phyloP scores from a whole-genome alignment of 2,113 vertebrate species.

The Daphoenositta chrysoptera region DNA sequence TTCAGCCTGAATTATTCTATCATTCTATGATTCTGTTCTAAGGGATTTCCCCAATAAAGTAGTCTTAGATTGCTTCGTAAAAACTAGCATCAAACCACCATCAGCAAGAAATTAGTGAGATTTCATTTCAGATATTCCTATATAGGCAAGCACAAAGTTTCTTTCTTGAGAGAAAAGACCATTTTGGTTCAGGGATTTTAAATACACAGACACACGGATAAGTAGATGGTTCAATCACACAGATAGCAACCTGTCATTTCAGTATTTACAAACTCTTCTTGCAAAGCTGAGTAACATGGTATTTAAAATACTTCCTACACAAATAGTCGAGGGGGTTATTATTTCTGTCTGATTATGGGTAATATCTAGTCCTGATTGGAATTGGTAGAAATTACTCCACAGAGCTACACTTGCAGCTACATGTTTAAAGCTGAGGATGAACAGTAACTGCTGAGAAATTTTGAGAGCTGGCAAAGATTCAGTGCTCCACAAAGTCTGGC shows the following conservation, averaged over 20 bases:
- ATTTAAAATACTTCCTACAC: not conserved
- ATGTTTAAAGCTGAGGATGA: not conserved
- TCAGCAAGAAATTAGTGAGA: not conserved
- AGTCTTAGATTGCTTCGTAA: not conserved
- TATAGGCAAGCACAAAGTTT: not conserved
- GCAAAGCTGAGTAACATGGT: not conserved
- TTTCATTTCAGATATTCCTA: not conserved
- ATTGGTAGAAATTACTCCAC: not conserved
- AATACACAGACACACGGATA: not conserved
- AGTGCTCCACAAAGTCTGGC: not conserved
- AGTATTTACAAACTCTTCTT: not conserved
- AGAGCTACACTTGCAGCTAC: not conserved
- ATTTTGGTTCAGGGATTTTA: not conserved
- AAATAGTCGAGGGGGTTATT: not conserved
- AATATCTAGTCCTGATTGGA: not conserved
- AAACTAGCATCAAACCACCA: not conserved
- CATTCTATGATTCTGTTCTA: not conserved
- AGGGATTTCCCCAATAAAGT: not conserved
- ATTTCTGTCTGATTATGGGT: not conserved
- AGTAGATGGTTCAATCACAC: not conserved
- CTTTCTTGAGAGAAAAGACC: not conserved
- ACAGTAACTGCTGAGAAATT: not conserved
- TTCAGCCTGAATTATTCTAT: not conserved
- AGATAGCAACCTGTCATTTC: not conserved
- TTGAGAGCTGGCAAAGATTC: not conserved